These are phyloP conservation scores for Aptenodytes patagonicus DNA, from an alignment of 2,113 vertebrate genomes.

Conservation along the genomic window DNA sequence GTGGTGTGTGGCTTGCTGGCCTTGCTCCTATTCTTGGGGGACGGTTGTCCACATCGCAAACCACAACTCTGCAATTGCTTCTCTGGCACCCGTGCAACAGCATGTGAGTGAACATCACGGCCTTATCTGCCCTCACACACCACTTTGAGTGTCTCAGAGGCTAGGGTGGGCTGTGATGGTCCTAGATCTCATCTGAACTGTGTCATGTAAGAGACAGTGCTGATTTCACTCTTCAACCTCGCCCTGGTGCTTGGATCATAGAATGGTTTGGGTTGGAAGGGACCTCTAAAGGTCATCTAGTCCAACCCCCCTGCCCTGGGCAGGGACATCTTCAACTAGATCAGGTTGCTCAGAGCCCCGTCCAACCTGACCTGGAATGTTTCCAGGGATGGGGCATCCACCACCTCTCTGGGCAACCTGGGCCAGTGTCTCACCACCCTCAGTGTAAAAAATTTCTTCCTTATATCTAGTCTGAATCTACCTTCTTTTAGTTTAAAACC, in stretches of 20 bases:
- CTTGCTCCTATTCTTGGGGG: neutral
- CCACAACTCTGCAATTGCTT: neutral
- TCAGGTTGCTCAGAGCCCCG: accelerated
- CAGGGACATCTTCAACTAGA: neutral
- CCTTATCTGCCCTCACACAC: neutral
- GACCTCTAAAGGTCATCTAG: neutral
- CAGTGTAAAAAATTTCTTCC: neutral
- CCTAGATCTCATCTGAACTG: neutral
- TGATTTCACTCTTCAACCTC: neutral
- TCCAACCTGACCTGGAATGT: accelerated
- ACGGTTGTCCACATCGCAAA: neutral
- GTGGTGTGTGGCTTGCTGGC: neutral
- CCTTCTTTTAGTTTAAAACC: neutral
- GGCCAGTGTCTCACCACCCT: accelerated
- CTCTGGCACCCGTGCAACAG: neutral
- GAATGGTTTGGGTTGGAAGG: neutral
- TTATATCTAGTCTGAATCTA: neutral
- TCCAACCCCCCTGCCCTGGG: accelerated
- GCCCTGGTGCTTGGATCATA: neutral
- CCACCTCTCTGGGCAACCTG: neutral
- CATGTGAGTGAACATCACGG: neutral
- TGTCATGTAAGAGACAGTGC: too few species aligned
- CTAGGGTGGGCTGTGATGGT: neutral
- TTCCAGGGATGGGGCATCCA: neutral
- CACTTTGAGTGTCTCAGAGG: neutral